These are phyloP conservation scores for Phodopus roborovskii DNA, from an alignment of 2,113 vertebrate species.

Conservation along the genomic window DNA sequence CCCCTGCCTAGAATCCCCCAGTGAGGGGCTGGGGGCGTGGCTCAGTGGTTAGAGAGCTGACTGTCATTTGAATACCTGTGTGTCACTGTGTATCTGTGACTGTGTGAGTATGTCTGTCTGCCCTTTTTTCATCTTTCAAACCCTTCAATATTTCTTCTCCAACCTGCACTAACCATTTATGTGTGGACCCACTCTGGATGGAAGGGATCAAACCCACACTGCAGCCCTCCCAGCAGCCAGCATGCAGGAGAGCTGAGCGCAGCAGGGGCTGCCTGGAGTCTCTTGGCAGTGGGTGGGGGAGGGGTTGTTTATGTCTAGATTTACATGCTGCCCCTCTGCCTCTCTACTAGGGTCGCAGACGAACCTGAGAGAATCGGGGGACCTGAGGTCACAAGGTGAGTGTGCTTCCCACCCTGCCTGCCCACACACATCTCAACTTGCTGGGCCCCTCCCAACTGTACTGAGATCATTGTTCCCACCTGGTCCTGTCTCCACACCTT, in stretches of 20 bases:
- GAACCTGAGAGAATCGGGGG: slow-evolving; percentile 98
- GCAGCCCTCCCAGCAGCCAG: not conserved
- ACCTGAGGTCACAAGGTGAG: slow-evolving; percentile 97
- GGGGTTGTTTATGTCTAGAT: not conserved
- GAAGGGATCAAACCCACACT: not conserved
- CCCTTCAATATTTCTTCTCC: slow-evolving; percentile 43
- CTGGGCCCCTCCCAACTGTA: not conserved
- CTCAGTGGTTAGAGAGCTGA: no score
- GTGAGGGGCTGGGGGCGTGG: no score
- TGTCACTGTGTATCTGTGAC: no score
- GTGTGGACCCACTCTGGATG: not conserved
- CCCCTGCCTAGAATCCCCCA: no score
- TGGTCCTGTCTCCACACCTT: rapidly evolving
- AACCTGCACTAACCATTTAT: slow-evolving; percentile 58
- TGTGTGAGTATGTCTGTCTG: not conserved
- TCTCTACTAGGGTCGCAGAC: slow-evolving; percentile 93
- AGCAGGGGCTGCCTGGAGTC: not conserved
- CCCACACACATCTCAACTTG: not conserved
- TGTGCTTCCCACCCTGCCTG: not conserved
- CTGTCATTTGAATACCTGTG: no score
- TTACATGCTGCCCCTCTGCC: not conserved
- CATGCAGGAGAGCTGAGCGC: not conserved
- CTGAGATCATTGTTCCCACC: no score
- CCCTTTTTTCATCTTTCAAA: not conserved
- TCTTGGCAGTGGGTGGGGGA: not conserved